Evolutionary conservation across 2,797 vertebrate species (phyloP).

Genomic region (Neoniphon sammara): DNA sequence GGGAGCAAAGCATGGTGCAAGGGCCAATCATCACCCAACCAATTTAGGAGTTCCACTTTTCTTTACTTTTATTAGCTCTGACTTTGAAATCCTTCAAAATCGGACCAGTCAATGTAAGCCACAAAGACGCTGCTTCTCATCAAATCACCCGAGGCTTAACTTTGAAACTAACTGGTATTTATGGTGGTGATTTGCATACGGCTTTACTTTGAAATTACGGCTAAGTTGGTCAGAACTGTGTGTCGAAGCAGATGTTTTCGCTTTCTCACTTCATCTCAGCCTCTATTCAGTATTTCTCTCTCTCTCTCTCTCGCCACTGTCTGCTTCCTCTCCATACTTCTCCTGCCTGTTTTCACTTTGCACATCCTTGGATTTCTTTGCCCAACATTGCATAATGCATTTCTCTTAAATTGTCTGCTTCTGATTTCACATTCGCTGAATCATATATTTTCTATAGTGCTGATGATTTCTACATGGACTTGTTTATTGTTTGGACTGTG

Average conservation of each 20-base stretch:
- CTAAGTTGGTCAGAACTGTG: slow-evolving; percentile 25
- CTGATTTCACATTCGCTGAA: slow-evolving; percentile 1
- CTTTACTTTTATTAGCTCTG: slow-evolving; percentile 44
- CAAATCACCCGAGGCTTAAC: slow-evolving; percentile 37
- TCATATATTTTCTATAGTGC: neutral
- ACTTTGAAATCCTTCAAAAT: slow-evolving; percentile 49
- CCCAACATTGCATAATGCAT: neutral
- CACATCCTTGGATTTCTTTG: neutral
- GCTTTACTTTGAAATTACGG: slow-evolving; percentile 45
- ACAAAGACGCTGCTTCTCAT: slow-evolving; percentile 34
- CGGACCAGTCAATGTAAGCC: slow-evolving; percentile 27
- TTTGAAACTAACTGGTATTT: slow-evolving; percentile 26
- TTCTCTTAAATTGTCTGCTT: no score
- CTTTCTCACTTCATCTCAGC: slow-evolving; percentile 25
- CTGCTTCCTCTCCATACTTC: neutral
- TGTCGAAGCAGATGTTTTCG: slow-evolving; percentile 29
- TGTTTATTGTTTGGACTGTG: no score
- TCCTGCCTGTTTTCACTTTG: slow-evolving; percentile 2
- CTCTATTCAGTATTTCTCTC: slow-evolving; percentile 13
- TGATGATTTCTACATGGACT: neutral
- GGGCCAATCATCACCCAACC: slow-evolving; percentile 21
- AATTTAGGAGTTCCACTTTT: slow-evolving; percentile 17
- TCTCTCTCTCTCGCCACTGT: slow-evolving; percentile 3
- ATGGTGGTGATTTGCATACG: slow-evolving; percentile 48
- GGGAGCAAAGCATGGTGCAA: slow-evolving; percentile 6